Evolutionary conservation across 1,140 invertebrate genomes (phyloP), one percentile per base, ranked within the genome.

Genomic region (Acromyrmex charruanus): DNA sequence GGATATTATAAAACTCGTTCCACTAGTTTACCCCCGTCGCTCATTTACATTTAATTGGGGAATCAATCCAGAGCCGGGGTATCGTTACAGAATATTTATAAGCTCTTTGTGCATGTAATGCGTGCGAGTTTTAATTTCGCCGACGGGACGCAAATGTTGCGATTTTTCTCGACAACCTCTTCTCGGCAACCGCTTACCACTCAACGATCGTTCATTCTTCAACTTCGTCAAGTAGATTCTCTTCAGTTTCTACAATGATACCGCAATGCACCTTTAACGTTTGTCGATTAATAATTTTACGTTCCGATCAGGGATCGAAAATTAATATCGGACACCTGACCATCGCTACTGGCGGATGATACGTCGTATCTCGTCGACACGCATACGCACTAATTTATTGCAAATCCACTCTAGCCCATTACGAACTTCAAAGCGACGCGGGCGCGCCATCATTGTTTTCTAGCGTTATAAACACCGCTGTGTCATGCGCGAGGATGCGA

Each of bases 21-120:
- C 53, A 68, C 71, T 71, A 87, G 71, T 53, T 59, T 63, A 79
- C 61, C 81, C 39, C 71, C 79, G 66, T 63, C 74, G 87, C 86
- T 91, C 90, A 90, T 91, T 91, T 91, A 81, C 90, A 91, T 91
- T 91, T 91, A 91, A 91, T 91, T 91, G 90, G 90, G 87, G 84
- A 91, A 91, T 91, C 89, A 91, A 90, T 90, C 89, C 86, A 69
- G 87, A 61, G 86, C 77, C 80, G 55, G 53, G 89, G 89, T 87
- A 88, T 90, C 89, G 89, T 90, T 90, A 89, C 87, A 88, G 90
- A 91, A 91, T 91, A 91, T 91, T 91, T 90, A 91, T 91, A 91
- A 90, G 89, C 72, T 82, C 88, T 77, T 59, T 80, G 82, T 79
- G 75, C 69, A 51, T 59, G 69, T 82, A 51, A 84, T 59, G 80